These are phyloP conservation scores for Lymantria monacha DNA, from an alignment of 2,888 invertebrate species.

Conservation along the genomic window DNA sequence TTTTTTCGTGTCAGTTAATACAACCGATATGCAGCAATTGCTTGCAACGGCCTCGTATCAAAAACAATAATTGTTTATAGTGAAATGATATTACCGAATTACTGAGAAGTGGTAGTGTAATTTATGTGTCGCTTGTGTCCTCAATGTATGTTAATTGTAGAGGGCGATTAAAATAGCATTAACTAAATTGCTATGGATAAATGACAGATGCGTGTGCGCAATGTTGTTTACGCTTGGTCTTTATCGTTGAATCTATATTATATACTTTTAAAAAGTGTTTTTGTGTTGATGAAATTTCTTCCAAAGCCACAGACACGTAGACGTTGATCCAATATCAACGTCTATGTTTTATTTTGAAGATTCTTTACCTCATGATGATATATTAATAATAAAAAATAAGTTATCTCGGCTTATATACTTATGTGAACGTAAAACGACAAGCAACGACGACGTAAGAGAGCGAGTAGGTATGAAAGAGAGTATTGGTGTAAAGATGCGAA, in stretches of 20 bases:
- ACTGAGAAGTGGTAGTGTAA: conserved; percentile 34
- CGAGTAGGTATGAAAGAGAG: no score
- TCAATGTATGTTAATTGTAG: conserved; percentile 44
- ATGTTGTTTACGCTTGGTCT: conserved; percentile 1
- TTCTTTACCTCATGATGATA: no score
- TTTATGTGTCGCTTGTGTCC: conserved; percentile 35
- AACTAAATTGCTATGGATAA: conserved; percentile 36
- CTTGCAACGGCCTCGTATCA: conserved; percentile 18
- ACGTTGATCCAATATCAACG: no score
- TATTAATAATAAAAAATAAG: no score
- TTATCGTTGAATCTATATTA: not conserved
- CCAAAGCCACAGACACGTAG: no score
- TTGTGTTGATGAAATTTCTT: no score
- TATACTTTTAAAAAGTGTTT: no score
- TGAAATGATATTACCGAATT: conserved; percentile 35
- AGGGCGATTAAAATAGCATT: conserved; percentile 47
- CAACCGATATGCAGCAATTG: conserved; percentile 20
- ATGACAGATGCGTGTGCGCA: conserved; percentile 23
- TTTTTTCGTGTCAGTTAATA: conserved; percentile 23
- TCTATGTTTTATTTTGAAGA: no score
- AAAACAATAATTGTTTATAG: conserved; percentile 28
- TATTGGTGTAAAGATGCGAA: no score
- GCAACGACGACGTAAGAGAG: no score
- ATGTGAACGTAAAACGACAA: no score
- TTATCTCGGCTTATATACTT: no score